Percentiles rank a stretch among this genome's conserved stretches.
These are phyloP conservation scores for Brachionus manjavacas DNA, from an alignment of 1,140 invertebrate species.

Conservation along the genomic window DNA sequence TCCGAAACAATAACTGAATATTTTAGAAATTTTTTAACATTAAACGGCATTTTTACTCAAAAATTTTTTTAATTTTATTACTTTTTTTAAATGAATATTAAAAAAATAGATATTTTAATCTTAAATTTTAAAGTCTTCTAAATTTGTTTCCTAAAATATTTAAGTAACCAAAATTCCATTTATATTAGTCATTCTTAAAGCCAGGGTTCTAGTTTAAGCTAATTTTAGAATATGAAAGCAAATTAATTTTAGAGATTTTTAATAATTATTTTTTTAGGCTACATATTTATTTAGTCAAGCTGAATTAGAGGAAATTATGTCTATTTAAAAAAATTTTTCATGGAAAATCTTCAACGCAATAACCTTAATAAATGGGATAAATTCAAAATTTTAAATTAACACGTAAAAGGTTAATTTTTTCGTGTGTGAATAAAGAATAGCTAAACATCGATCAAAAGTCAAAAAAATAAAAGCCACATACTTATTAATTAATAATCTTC, in stretches of 20 bases:
- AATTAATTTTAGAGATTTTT: neutral
- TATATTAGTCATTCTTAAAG: neutral
- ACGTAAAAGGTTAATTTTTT: no score
- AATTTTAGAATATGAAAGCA: neutral
- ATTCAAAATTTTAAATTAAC: no score
- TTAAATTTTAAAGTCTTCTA: neutral
- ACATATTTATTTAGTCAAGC: no score
- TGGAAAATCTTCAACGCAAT: no score
- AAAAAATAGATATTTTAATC: neutral
- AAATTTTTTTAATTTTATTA: neutral
- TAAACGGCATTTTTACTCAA: neutral
- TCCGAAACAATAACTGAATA: conserved; percentile 14
- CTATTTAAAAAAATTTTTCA: no score
- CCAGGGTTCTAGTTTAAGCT: neutral
- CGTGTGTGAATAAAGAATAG: no score
- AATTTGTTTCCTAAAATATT: neutral
- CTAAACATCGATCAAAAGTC: no score
- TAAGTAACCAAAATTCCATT: neutral
- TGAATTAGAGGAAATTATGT: no score
- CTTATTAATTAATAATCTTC: no score
- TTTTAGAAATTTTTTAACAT: neutral
- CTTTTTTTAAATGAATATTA: neutral
- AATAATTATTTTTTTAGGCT: no score
- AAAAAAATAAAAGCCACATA: no score
- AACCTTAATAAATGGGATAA: no score